Base-by-base conservation (phyloP, 2,113 vertebrate genomes). In the Todiramphus chloris region DNA sequence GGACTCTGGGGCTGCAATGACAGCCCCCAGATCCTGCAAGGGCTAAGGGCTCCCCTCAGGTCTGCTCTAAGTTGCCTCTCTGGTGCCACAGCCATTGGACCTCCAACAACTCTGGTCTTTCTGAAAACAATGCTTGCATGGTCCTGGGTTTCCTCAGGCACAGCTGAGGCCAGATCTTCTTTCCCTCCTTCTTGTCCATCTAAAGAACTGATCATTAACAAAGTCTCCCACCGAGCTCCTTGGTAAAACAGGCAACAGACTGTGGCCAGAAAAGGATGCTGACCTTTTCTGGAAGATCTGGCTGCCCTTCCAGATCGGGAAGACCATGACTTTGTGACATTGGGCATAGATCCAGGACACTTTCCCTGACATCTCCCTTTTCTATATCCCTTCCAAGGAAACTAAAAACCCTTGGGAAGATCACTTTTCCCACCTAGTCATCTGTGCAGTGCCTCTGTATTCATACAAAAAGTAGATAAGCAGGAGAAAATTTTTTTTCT, bases 11-110 rank as follows among this genome's bases (percentile, higher is more conserved):
- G 66, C 51, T 91, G 50, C 11, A 59, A 23, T 0, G 0, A 60
- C 13, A 70, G 28, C 30, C 60, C 19, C 62, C 53, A 41, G 35
- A 28, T 74, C 33, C 79, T 63, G 13, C 48, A 25, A 31, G 81
- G 69, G 50, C 69, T 53, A 13, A 19, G 25, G 39, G 87, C 81
- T 3, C 2, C 3, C 2, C 31, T 41, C 56, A 28, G 66, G 56
- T 63, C 69, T 39, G 64, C 76, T n/a, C 35, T 6, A 28, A 58
- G 63, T 1, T 62, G 51, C 80, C 17, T 13, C 44, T 4, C 73
- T 60, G 51, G 17, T 75, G 80, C 59, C 2, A 0, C 1, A 2
- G 50, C 23, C 3, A 0, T 4, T 43, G 51, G 80, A 62, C 53
- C 68, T 48, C 46, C 50, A 73, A 24, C 75, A 58, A 1, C 5